Evolutionary conservation across 2,113 vertebrate genomes (phyloP), one percentile per base, ranked within the genome.

Genomic region (Coregonus clupeaformis): DNA sequence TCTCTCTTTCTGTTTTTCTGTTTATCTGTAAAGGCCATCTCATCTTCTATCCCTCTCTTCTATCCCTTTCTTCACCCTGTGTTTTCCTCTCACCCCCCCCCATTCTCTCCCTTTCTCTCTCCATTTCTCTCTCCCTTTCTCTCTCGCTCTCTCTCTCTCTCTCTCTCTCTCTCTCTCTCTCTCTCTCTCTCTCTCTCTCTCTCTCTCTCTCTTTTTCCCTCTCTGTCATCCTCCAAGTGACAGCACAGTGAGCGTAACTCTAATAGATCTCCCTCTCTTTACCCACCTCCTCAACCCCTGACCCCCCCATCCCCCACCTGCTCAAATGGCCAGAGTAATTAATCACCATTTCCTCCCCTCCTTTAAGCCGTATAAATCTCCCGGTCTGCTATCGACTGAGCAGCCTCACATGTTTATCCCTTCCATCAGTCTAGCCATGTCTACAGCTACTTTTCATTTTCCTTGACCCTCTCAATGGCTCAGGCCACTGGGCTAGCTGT

Each of bases 311-410:
- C 25, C 60, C 25, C 24, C 11, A 2, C 60, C 60, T 18, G 60
- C 22, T 63, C 60, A 63, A 63, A 63, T 63, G 60, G 60, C 47
- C 20, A 80, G 57, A 73, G 29, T 42, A 68, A 68, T 68, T 68
- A 7, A n/a, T 68, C 66, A 18, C 30, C 9, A 11, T 68, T 24
- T 45, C 29, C 16, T 36, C 66, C 22, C 30, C 60, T 2, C 60
- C 14, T 25, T 63, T 63, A 22, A 63, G 60, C 60, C 24, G 7
- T 66, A 66, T 66, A 32, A 32, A 66, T 66, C 64, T 30, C 25
- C 29, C 12, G 60, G 11, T 27, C 24, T 63, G 60, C 25, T 66
- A 30, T 27, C 27, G 64, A 30, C 64, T 66, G 27, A 66, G 6
- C 24, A 32, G 64, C 27, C 64, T 66, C 27, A 66, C 24, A 66